Base-by-base conservation (phyloP, 2,113 vertebrate genomes). In the Gymnobelideus leadbeateri region DNA sequence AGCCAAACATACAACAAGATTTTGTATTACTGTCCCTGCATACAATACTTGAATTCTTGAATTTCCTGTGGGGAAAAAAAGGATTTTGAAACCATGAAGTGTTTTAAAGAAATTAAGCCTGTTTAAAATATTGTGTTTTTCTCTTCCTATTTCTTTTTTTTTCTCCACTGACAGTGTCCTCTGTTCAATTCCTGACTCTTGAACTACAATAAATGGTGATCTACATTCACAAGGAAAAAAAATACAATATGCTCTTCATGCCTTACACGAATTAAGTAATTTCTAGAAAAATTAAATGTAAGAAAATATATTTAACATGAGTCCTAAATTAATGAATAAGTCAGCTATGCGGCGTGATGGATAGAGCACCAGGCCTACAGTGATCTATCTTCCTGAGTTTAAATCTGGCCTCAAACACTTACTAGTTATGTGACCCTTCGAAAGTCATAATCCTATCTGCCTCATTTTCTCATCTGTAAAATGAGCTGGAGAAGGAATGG, bases 171-270 rank as follows among this genome's bases (percentile, higher is more conserved):
- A 98, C 98, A 96, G 95, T 98, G 98, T 98, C 98, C 98, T 98
- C 98, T 99, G 98, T 98, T 98, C 96, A 96, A 97, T 99, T 99
- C 99, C 99, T 99, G 98, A 99, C 97, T 99, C 98, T 99, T 99
- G 98, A 99, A 99, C 98, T 99, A 99, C 98, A 99, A 99, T 99
- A 99, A 99, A 99, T 96, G 98, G 98, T 98, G 98, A 99, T 99
- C 98, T 99, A 98, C 99, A 99, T 98, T 99, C 98, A 94, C 98
- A 99, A 96, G 49, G 90, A 96, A 51, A 51, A 51, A 51, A 52
- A 52, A 52, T 68, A 31, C 55, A 57, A 57, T 8, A 37, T 68
- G 57, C 11, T 68, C 57, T 57, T 57, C 23, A 57, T 57, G 26
- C 1, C 55, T 37, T 37, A 68, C 10, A 68, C 0, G 3, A 68